Base-by-base conservation (phyloP, 2,888 invertebrate species). In the Nomada goodeniana region DNA sequence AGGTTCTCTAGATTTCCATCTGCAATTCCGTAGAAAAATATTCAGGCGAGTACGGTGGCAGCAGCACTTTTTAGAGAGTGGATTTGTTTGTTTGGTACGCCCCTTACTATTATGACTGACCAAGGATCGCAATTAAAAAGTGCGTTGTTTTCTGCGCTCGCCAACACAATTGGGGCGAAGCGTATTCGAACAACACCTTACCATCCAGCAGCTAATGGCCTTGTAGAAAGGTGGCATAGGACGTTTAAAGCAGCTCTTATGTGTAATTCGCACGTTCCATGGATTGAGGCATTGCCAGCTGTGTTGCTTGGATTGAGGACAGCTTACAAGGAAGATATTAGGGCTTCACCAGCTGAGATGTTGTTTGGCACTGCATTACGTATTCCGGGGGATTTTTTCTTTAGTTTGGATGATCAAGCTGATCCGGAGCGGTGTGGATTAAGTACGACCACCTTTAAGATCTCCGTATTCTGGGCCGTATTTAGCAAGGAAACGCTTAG, bases 101-200 rank as follows among this genome's bases (percentile, higher is more conserved):
- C 23, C 92, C 91, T 0, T 57, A 64, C 79, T 13, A 87, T 92
- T 10, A 91, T 89, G 0, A 89, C 91, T 10, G 92, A 92, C 75
- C 89, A 89, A 71, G 91, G 90, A 0, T 50, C 87, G 10, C 88
- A 92, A 67, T 90, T 91, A 59, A 82, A 89, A 67, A 83, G 83
- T 4, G 44, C 67, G 9, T 42, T 91, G 4, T 89, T 87, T 67
- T 74, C 47, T 11, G 71, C 76, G 20, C 75, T 90, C 0, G 71
- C 82, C 18, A 65, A 74, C 7, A 36, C 89, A 2, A 53, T 83
- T 9, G 87, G 85, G n/a, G 53, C 70, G 18, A 71, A 71, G 44
- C 83, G 81, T n/a, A 75, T 76, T 0, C 76, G 78, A 53, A 88
- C 77, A n/a, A 76, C 90, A 65, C 84, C 87, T 20, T 91, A 89